A percentile compares a stretch with the other conserved stretches of the same genome.
phyloP scores from a whole-genome alignment of 2,797 vertebrate species.

The Denticeps clupeoides region DNA sequence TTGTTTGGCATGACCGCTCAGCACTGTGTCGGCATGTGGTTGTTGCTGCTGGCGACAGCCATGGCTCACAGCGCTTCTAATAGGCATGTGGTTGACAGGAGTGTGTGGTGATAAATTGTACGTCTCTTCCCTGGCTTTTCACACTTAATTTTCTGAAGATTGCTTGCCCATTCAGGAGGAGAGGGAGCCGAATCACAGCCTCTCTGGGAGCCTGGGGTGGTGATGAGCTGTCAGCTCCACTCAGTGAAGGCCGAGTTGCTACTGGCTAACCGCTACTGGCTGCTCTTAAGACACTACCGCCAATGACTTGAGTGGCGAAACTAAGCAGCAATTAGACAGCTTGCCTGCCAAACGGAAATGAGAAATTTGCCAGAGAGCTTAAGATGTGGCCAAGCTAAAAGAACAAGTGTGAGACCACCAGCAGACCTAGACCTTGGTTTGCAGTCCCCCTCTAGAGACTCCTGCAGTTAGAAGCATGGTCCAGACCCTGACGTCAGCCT shows the following conservation, averaged over 20 bases:
- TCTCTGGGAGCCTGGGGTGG: slow-evolving; percentile 38
- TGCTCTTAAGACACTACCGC: slow-evolving; percentile 49
- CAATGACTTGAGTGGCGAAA: slow-evolving; percentile 54
- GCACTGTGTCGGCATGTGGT: no score
- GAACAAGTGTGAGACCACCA: slow-evolving; percentile 31
- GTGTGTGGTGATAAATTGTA: slow-evolving; percentile 57
- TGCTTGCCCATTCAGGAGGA: slow-evolving; percentile 71
- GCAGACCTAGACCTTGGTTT: no score
- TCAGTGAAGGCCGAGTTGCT: slow-evolving; percentile 40
- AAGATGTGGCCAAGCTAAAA: slow-evolving; percentile 43
- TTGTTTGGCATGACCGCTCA: no score
- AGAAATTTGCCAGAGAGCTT: slow-evolving; percentile 56
- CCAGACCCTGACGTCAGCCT: no score
- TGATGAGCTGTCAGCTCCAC: slow-evolving; percentile 51
- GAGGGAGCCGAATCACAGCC: slow-evolving; percentile 45
- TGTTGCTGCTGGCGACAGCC: slow-evolving; percentile 26
- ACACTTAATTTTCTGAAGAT: slow-evolving; percentile 74
- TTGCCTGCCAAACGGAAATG: slow-evolving; percentile 51
- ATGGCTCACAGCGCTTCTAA: slow-evolving; percentile 35
- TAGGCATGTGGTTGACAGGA: slow-evolving; percentile 58
- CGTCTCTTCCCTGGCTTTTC: slow-evolving; percentile 61
- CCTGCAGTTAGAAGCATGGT: no score
- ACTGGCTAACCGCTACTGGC: slow-evolving; percentile 49
- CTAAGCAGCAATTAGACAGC: slow-evolving; percentile 60
- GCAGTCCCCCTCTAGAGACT: no score